These are phyloP conservation scores for Tetragnatha versicolor DNA, from an alignment of 1,140 invertebrate species.

Conservation along the genomic window DNA sequence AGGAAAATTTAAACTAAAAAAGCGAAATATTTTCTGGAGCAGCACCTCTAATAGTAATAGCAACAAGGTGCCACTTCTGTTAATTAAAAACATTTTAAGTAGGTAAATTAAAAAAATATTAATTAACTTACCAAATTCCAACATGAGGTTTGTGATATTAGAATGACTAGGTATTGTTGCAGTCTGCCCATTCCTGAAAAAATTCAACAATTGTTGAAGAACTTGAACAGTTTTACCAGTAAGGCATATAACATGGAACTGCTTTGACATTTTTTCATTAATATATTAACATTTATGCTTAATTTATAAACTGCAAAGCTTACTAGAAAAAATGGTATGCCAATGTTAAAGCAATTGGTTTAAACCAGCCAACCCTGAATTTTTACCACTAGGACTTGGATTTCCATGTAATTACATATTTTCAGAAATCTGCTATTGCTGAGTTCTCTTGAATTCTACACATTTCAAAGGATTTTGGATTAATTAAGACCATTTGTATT, in stretches of 20 bases:
- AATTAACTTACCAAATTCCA: slow-evolving; percentile 9
- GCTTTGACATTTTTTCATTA: not conserved
- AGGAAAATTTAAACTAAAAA: not conserved
- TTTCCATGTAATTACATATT: no score
- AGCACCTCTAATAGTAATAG: not conserved
- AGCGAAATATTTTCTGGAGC: no score
- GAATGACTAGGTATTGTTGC: not conserved
- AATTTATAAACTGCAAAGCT: not conserved
- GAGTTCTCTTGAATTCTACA: no score
- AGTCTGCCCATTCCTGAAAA: not conserved
- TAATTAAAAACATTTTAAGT: not conserved
- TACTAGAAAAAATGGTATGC: not conserved
- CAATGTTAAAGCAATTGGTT: not conserved
- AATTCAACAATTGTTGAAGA: not conserved
- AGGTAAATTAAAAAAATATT: not conserved
- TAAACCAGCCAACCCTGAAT: no score
- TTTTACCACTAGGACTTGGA: no score
- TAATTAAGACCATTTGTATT: no score
- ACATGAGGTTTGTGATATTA: not conserved
- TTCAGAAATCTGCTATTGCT: no score
- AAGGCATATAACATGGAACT: no score
- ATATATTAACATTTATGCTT: not conserved
- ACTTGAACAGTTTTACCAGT: no score
- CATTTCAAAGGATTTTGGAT: no score
- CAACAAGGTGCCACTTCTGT: not conserved